phyloP scores from a whole-genome alignment of 2,797 vertebrate species.

The Cyprinodon diabolis region DNA sequence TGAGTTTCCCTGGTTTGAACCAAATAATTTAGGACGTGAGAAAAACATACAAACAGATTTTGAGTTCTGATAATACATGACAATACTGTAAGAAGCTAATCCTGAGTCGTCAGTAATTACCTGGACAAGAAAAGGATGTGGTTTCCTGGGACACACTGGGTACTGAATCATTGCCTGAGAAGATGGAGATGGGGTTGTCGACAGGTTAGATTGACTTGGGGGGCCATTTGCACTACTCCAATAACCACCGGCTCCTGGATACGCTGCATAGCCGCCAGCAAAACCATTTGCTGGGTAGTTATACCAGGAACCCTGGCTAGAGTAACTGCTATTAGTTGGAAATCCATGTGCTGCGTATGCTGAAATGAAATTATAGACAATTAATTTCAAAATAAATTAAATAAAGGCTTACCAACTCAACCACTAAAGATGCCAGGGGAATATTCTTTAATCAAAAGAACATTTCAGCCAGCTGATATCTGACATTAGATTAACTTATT shows the following conservation, averaged over 20 bases:
- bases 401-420: constrained; percentile 43
- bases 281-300: constrained; percentile 83
- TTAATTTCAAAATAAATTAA: constrained; percentile 69
- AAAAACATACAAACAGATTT: background rate
- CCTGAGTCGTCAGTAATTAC: constrained; percentile 48
- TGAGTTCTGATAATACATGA: background rate
- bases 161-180: constrained; percentile 87
- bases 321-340: constrained; percentile 82
- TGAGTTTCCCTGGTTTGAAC: background rate
- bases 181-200: constrained; percentile 82
- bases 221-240: constrained; percentile 82
- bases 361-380: constrained; percentile 83
- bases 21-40: background rate
- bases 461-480: constrained; percentile 35
- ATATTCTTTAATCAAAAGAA: constrained; percentile 51
- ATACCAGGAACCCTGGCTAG: constrained; percentile 84
- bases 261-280: constrained; percentile 81
- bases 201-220: constrained; percentile 82
- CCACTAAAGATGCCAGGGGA: constrained; percentile 49
- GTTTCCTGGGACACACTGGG: constrained; percentile 82
- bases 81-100: background rate
- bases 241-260: constrained; percentile 81
- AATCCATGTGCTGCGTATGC: constrained; percentile 83
- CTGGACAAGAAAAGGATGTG: constrained; percentile 76
- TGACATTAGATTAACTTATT: constrained; percentile 38